Evolutionary conservation across 2,888 invertebrate genomes (phyloP).

Genomic region (Tryphoninae sp.): DNA sequence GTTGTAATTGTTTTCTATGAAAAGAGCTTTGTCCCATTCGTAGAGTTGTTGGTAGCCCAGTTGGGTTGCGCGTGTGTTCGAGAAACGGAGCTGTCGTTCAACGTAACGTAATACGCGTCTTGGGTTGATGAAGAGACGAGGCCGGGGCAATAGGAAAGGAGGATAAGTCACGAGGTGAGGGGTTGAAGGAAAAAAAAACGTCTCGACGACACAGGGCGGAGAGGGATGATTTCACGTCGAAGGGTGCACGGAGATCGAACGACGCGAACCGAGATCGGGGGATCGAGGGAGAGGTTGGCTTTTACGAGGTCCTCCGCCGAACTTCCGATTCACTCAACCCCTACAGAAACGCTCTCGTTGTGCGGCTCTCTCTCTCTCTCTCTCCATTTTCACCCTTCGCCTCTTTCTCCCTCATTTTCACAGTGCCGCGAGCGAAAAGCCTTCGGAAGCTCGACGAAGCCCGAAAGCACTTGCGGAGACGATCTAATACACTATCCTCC

Average conservation of each 20-base stretch:
- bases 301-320: slow-evolving; percentile 11
- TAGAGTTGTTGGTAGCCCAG: too few species aligned
- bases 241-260: slow-evolving; percentile 2
- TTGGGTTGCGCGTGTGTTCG: background rate
- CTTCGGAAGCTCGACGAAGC: background rate
- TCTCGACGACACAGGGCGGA: background rate
- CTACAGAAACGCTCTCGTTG: background rate
- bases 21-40: background rate
- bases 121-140: slow-evolving; percentile 1
- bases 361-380: background rate
- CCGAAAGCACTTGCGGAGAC: slow-evolving; percentile 11
- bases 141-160: background rate
- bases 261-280: background rate
- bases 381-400: background rate
- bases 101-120: slow-evolving; percentile 4
- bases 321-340: slow-evolving; percentile 7
- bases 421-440: slow-evolving; percentile 1
- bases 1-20: background rate
- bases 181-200: background rate
- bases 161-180: background rate
- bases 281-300: background rate
- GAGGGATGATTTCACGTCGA: too few species aligned
- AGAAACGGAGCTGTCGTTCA: background rate
- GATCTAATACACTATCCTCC: slow-evolving; percentile 20
- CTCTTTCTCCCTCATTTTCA: slow-evolving; percentile 39